Percentiles rank a stretch among this genome's conserved stretches.
phyloP scores from a whole-genome alignment of 2,113 vertebrate species.

The Xenopus laevis region DNA sequence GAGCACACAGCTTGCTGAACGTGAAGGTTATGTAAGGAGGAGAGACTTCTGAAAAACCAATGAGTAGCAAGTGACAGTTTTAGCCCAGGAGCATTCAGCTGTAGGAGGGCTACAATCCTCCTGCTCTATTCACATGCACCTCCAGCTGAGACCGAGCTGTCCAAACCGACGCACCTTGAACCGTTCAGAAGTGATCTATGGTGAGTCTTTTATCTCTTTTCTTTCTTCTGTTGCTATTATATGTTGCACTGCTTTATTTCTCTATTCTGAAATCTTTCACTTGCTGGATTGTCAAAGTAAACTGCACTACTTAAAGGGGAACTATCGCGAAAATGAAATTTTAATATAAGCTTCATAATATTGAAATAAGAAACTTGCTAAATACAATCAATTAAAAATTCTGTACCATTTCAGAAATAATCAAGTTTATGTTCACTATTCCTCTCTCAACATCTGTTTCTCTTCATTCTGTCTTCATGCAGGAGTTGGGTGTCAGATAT shows the following conservation, averaged over 20 bases:
- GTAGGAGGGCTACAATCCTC: slow-evolving; percentile 47
- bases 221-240: not conserved
- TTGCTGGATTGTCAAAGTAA: not conserved
- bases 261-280: not conserved
- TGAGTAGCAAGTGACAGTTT: slow-evolving; percentile 65
- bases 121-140: slow-evolving; percentile 52
- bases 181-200: slow-evolving; percentile 32
- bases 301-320: not conserved
- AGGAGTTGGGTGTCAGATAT: too few species aligned
- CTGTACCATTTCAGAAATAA: too few species aligned
- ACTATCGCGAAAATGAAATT: too few species aligned
- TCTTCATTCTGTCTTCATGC: too few species aligned
- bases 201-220: slow-evolving; percentile 12
- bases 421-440: too few species aligned
- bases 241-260: not conserved
- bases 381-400: too few species aligned
- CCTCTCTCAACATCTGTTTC: too few species aligned
- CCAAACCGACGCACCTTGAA: slow-evolving; percentile 51
- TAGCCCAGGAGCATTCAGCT: slow-evolving; percentile 55
- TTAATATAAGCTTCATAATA: too few species aligned
- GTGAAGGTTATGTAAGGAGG: slow-evolving; percentile 70
- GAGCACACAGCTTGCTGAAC: slow-evolving; percentile 56
- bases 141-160: slow-evolving; percentile 48
- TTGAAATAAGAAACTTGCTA: too few species aligned
- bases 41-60: slow-evolving; percentile 58